phyloP scores from a whole-genome alignment of 2,888 invertebrate genomes.

The Dendrolimus houi region DNA sequence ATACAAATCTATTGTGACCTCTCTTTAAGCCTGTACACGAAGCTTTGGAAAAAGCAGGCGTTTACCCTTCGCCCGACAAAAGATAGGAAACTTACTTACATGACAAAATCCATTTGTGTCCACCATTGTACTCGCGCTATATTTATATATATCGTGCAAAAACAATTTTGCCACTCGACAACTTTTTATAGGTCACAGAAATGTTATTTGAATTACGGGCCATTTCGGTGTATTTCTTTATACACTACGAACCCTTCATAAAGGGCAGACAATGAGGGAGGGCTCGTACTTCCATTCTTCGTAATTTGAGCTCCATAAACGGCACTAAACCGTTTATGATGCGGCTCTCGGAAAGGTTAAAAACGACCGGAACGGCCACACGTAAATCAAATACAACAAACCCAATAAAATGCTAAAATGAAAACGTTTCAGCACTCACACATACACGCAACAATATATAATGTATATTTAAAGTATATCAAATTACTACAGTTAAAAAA shows the following conservation, averaged over 20 bases:
- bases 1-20: slow-evolving; percentile 35
- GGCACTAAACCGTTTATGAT: slow-evolving; percentile 69
- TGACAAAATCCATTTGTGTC: slow-evolving; percentile 20
- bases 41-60: slow-evolving; percentile 30
- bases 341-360: slow-evolving; percentile 64
- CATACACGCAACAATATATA: slow-evolving; percentile 2
- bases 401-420: slow-evolving; percentile 44
- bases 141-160: slow-evolving; percentile 21
- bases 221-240: slow-evolving; percentile 61
- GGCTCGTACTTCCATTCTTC: slow-evolving; percentile 55
- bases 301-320: slow-evolving; percentile 66
- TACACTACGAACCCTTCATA: slow-evolving; percentile 56
- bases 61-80: slow-evolving; percentile 29
- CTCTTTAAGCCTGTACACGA: slow-evolving; percentile 22
- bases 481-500: too few species aligned
- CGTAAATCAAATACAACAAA: slow-evolving; percentile 52
- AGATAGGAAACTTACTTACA: slow-evolving; percentile 34
- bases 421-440: slow-evolving; percentile 29
- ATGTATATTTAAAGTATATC: background rate
- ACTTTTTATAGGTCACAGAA: slow-evolving; percentile 59
- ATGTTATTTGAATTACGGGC: slow-evolving; percentile 62
- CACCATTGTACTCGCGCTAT: slow-evolving; percentile 8
- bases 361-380: slow-evolving; percentile 50
- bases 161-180: slow-evolving; percentile 43
- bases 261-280: slow-evolving; percentile 63